Evolutionary conservation across 2,113 vertebrate genomes (phyloP).

Genomic region (Lontra canadensis): DNA sequence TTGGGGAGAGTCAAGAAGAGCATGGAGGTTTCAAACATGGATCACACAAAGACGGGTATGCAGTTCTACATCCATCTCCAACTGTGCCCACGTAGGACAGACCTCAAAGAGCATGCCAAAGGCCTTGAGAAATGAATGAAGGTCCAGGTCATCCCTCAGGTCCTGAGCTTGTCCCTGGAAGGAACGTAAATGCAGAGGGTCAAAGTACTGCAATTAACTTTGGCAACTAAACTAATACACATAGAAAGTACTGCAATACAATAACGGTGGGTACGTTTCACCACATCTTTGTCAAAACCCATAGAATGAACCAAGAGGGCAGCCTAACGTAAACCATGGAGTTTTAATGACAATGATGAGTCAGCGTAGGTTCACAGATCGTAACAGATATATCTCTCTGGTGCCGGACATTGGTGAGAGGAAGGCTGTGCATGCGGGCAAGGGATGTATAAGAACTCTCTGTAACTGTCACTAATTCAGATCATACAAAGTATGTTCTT

Average conservation of each 20-base stretch:
- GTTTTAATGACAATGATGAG: neutral
- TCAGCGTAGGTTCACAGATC: neutral
- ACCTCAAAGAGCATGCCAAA: neutral
- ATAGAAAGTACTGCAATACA: neutral
- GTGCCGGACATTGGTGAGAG: too few species aligned
- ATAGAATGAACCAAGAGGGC: neutral
- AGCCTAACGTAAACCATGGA: neutral
- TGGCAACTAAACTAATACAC: neutral
- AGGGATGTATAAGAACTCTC: neutral
- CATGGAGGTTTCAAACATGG: neutral
- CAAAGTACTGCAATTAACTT: neutral
- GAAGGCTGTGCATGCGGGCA: neutral
- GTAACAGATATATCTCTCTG: neutral
- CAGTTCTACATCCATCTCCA: neutral
- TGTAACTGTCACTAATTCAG: neutral
- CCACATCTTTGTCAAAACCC: neutral
- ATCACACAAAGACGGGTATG: neutral
- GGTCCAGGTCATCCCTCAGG: neutral
- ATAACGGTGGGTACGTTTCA: too few species aligned
- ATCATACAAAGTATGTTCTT: neutral
- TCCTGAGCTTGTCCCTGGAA: neutral
- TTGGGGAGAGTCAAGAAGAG: neutral
- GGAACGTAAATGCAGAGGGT: neutral
- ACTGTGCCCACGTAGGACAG: accelerated
- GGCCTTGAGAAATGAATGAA: neutral